Conservation (phyloP, 2,113 vertebrate genomes). For the Scolopax mira region DNA sequence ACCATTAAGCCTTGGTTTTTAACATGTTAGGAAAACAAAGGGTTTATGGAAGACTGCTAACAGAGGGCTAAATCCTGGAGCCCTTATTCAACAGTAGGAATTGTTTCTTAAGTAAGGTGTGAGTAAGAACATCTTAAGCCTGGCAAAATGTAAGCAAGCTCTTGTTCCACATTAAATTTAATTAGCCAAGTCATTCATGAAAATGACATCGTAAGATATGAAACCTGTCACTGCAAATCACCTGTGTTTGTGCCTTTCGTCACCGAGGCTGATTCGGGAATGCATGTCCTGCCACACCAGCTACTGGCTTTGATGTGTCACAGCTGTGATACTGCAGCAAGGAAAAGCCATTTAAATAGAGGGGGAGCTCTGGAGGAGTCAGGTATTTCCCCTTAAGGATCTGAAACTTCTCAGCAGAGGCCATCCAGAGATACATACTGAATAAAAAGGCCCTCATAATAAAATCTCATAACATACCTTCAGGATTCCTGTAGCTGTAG, state of each 20-base stretch:
- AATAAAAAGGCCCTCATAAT: background rate
- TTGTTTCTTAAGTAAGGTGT: constrained; percentile 52
- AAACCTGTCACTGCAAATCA: constrained; percentile 54
- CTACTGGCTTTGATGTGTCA: constrained; percentile 58
- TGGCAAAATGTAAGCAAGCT: constrained; percentile 38
- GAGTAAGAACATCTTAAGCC: constrained; percentile 54
- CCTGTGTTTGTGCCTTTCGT: constrained; percentile 26
- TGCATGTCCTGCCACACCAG: constrained; percentile 29
- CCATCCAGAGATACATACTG: background rate
- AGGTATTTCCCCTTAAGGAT: background rate
- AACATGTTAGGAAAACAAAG: constrained; percentile 63
- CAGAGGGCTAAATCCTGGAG: constrained; percentile 54
- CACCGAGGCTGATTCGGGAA: constrained; percentile 12
- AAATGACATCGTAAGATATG: constrained; percentile 44
- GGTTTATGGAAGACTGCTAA: constrained; percentile 67
- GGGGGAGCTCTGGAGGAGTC: background rate
- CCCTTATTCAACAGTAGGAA: constrained; percentile 42
- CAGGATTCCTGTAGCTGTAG: background rate
- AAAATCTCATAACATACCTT: background rate
- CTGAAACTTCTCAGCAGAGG: constrained; percentile 1
- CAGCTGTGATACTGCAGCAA: constrained; percentile 34
- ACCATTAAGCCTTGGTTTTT: constrained; percentile 60
- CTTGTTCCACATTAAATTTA: constrained; percentile 59
- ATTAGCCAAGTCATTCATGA: constrained; percentile 50
- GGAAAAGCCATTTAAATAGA: constrained; percentile 32